Conservation (phyloP, 1,140 invertebrate genomes). For the Ptiloglossa arizonensis region DNA sequence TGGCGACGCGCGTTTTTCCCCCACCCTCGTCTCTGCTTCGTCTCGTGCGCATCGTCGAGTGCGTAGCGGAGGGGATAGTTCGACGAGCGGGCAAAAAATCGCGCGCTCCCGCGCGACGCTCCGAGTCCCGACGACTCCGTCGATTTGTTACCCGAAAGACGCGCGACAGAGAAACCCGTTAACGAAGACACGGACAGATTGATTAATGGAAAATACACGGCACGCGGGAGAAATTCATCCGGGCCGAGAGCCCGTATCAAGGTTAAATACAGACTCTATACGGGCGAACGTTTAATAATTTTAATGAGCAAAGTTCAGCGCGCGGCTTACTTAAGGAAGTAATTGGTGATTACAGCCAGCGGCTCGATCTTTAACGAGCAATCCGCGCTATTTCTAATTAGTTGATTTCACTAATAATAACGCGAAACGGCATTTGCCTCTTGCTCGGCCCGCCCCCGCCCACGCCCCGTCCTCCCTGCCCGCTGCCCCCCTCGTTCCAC, state of each 20-base stretch:
- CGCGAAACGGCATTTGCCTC: constrained; percentile 31
- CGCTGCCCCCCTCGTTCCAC: too few relatives aligned
- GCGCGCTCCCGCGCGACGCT: too few relatives aligned
- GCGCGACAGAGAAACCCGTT: constrained; percentile 1
- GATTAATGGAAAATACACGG: constrained; percentile 47
- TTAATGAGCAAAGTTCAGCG: constrained; percentile 67
- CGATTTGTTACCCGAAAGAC: constrained; percentile 3
- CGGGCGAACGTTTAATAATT: constrained; percentile 64
- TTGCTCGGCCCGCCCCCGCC: neutral
- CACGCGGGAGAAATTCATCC: constrained; percentile 20
- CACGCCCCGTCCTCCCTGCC: neutral
- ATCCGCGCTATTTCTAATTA: constrained; percentile 67
- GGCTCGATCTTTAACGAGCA: constrained; percentile 66
- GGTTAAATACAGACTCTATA: constrained; percentile 51
- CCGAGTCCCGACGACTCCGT: neutral
- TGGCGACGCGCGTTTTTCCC: too few relatives aligned
- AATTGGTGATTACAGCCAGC: constrained; percentile 65
- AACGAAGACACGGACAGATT: constrained; percentile 46
- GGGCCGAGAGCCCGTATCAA: constrained; percentile 42
- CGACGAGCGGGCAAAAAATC: too few relatives aligned
- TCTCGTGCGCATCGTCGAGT: too few relatives aligned
- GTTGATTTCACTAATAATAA: constrained; percentile 67
- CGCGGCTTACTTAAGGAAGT: constrained; percentile 63
- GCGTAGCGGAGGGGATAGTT: too few relatives aligned
- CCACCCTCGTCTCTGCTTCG: too few relatives aligned